Conservation (phyloP, 2,113 vertebrate species). For the Chitala chitala region DNA sequence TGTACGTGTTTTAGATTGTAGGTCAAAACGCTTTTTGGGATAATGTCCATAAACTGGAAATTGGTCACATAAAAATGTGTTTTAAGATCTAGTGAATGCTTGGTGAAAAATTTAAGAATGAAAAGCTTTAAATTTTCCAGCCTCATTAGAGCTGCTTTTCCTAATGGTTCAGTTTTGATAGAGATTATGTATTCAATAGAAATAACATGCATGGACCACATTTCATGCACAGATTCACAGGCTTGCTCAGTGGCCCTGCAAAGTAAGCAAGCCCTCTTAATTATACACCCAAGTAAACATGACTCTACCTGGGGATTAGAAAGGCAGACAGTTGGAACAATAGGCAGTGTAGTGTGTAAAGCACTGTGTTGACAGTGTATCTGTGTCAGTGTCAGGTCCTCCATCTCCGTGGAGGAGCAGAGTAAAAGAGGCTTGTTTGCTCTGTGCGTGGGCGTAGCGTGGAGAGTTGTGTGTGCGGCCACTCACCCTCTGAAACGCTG, state of each 20-base stretch:
- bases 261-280: no score
- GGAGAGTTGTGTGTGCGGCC: background rate
- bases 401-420: no score
- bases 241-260: slow-evolving; percentile 7
- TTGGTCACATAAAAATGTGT: no score
- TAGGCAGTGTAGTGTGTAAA: no score
- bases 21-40: background rate
- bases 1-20: background rate
- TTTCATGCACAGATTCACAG: slow-evolving; percentile 8
- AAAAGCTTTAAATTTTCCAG: background rate
- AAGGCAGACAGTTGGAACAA: no score
- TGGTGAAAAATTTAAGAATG: background rate
- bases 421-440: no score
- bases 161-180: background rate
- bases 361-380: no score
- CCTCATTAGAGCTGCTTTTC: background rate
- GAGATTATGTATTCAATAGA: slow-evolving; percentile 27
- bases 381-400: no score
- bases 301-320: no score
- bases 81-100: background rate
- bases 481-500: slow-evolving; percentile 81
- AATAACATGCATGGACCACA: slow-evolving; percentile 19
- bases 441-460: background rate
- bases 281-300: no score
- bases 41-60: no score